These are phyloP conservation scores for Protobothrops flavoviridis DNA, from an alignment of 2,113 vertebrate genomes.

Conservation along the genomic window DNA sequence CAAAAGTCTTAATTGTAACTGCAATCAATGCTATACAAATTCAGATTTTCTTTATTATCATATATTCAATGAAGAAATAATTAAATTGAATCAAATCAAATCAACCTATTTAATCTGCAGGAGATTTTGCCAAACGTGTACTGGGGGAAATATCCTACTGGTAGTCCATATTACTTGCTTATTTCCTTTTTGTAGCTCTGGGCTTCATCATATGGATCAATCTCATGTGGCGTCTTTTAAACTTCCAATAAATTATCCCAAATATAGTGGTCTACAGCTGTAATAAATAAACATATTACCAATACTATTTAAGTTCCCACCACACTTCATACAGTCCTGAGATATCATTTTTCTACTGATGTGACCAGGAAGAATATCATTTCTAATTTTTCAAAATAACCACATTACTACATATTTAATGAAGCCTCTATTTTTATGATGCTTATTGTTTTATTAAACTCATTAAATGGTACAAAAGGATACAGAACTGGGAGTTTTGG, in stretches of 20 bases:
- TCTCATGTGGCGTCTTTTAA: not conserved
- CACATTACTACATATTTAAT: not conserved
- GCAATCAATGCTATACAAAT: not conserved
- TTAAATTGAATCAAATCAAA: slow-evolving; percentile 11
- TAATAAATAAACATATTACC: not conserved
- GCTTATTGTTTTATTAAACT: not conserved
- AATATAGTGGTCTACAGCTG: not conserved
- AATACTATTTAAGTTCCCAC: not conserved
- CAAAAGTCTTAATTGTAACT: not conserved
- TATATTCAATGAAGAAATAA: not conserved
- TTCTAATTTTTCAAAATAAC: not conserved
- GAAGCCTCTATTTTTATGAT: not conserved
- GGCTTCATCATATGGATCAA: not conserved
- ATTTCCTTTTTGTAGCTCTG: not conserved
- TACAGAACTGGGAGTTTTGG: not conserved
- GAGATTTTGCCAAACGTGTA: not conserved
- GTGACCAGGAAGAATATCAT: not conserved
- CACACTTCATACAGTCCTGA: not conserved
- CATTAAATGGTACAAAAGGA: not conserved
- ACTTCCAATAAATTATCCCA: not conserved
- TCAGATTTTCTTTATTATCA: not conserved
- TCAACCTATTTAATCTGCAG: not conserved
- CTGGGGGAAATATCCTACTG: not conserved
- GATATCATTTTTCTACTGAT: not conserved
- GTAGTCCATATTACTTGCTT: not conserved